phyloP scores from a whole-genome alignment of 2,888 invertebrate species.

The Caenorhabditis drosophilae region DNA sequence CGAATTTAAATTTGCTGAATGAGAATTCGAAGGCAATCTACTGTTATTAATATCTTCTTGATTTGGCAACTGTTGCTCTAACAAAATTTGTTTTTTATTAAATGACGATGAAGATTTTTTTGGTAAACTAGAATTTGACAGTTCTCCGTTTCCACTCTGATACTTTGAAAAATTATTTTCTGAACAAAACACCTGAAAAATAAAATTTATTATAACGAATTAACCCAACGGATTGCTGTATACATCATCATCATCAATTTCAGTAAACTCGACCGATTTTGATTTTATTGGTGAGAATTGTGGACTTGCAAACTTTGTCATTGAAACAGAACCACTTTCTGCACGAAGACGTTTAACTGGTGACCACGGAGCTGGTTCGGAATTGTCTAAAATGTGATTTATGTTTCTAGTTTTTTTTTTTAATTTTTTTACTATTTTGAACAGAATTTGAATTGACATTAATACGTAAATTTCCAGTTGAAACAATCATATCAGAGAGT shows the following conservation, averaged over 20 bases:
- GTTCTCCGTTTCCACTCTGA: neutral
- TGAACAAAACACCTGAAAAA: slow-evolving; percentile 1
- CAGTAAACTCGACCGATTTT: slow-evolving; percentile 9
- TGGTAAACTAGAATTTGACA: neutral
- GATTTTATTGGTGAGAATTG: slow-evolving; percentile 32
- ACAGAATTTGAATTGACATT: neutral
- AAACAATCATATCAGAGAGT: slow-evolving; percentile 39
- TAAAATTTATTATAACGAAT: too few species aligned
- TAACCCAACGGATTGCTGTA: too few species aligned
- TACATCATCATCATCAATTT: slow-evolving; percentile 28
- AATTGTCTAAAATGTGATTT: neutral
- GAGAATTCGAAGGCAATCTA: slow-evolving; percentile 35
- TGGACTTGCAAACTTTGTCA: slow-evolving; percentile 14
- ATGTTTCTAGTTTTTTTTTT: neutral
- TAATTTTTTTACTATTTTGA: neutral
- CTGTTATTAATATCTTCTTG: slow-evolving; percentile 35
- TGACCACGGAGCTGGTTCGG: slow-evolving; percentile 38
- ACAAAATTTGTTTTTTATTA: neutral
- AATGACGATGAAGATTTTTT: too few species aligned
- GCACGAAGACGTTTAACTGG: slow-evolving; percentile 37
- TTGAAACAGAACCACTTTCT: slow-evolving; percentile 20
- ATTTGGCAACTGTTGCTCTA: slow-evolving; percentile 9
- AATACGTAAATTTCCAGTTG: slow-evolving; percentile 30
- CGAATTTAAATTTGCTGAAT: slow-evolving; percentile 28
- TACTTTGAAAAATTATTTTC: neutral